Evolutionary conservation across 2,888 invertebrate species (phyloP), one percentile per base, ranked within the genome.

Genomic region (Dicyrtomina minuta): DNA sequence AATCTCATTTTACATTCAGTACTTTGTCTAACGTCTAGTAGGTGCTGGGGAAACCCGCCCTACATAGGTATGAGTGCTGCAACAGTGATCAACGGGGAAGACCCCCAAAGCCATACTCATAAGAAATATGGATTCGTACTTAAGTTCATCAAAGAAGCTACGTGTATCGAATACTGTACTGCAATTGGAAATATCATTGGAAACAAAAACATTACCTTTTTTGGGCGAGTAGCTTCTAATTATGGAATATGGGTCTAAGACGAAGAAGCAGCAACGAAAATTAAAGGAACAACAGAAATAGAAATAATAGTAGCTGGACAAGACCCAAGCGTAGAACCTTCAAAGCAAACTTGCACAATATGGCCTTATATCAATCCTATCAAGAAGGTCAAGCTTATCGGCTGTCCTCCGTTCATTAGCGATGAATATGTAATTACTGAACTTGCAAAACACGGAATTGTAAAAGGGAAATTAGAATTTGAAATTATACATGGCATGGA

Each of bases 361-460:
- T 55, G 55, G 55, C 26, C 24, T 3, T 55, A 55, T 22, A 26
- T 20, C 26, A 55, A 55, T 12, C 55, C 55, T 24, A 55, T 55
- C 15, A 55, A 55, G 15, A 24, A 26, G 27, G 55, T 55, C 2
- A 55, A 55, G 13, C 22, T 55, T 12, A 55, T 55, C 2, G 13
- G 27, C 4, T 24, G 24, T 2, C 55, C 26, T 15, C 55, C 55
- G 4, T 55, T 55, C 26, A 26, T 55, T 24, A 1, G 24, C 4
- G 27, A 24, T n/a, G 55, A 55, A 24, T 3, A 8, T 4, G 4
- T 24, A 12, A 26, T 4, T 4, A 13, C 12, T 20, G 26, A 55
- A 15, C n/a, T 55, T 8, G 5, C 26, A 5, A 22, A 24, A 22
- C 24, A 55, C 13, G 55, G 55, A 1, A 5, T 12, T 1, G 13